These are phyloP conservation scores for Ictidomys tridecemlineatus DNA, from an alignment of 2,113 vertebrate species.

Conservation along the genomic window DNA sequence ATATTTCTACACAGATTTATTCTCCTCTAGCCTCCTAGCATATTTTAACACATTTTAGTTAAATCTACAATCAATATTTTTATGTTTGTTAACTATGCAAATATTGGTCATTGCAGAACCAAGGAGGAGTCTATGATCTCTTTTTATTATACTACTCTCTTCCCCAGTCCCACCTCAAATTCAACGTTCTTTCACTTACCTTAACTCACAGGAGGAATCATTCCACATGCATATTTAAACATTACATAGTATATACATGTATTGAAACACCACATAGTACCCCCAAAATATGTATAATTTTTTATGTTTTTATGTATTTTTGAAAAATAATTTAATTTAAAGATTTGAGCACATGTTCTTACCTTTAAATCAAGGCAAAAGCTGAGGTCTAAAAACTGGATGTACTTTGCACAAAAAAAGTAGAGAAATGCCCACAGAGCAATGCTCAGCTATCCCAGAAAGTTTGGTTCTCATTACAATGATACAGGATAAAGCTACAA, in stretches of 20 bases:
- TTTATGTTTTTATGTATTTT: not conserved
- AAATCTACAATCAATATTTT: not conserved
- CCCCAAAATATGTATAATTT: not conserved
- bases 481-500: not conserved
- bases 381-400: not conserved
- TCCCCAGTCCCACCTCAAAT: not conserved
- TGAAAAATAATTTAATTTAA: not conserved
- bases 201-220: not conserved
- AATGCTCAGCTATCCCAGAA: not conserved
- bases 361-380: not conserved
- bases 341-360: not conserved
- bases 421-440: not conserved
- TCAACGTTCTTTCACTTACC: not conserved
- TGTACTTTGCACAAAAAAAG: not conserved
- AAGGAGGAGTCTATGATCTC: not conserved
- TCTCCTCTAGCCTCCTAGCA: not conserved
- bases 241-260: not conserved
- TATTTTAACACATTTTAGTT: not conserved
- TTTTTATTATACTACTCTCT: not conserved
- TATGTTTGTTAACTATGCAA: not conserved
- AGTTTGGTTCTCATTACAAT: not conserved
- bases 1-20: not conserved
- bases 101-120: not conserved
- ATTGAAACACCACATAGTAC: not conserved
- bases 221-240: not conserved